Conservation (phyloP, 2,113 vertebrate genomes). For the Lanius ludovicianus region DNA sequence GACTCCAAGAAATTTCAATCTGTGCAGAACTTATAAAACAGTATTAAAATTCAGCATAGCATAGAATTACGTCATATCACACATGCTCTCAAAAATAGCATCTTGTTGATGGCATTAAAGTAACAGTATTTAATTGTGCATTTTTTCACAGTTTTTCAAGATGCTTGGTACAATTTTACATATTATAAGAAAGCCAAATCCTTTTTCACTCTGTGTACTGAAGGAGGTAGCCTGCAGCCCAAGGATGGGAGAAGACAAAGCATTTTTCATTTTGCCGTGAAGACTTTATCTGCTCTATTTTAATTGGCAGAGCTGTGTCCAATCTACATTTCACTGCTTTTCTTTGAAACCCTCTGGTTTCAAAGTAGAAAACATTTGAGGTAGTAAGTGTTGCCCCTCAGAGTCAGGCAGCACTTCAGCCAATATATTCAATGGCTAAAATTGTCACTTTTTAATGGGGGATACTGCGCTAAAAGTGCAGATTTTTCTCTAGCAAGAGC, state of each 20-base stretch:
- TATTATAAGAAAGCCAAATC: neutral
- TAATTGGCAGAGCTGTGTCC: conserved; percentile 45
- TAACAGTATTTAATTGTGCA: conserved; percentile 23
- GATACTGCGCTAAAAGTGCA: neutral
- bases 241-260: neutral
- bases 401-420: neutral
- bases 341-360: conserved; percentile 12
- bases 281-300: conserved; percentile 25
- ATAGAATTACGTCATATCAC: neutral
- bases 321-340: neutral
- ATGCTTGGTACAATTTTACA: neutral
- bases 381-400: neutral
- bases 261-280: conserved; percentile 14
- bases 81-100: conserved; percentile 39
- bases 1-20: neutral
- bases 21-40: neutral
- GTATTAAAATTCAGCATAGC: conserved; percentile 27
- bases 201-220: neutral
- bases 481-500: neutral
- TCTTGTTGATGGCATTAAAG: conserved; percentile 36
- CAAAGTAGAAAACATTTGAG: neutral
- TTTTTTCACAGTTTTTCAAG: conserved; percentile 26
- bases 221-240: neutral
- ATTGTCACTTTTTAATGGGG: neutral
- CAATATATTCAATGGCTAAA: neutral